Evolutionary conservation across 1,140 invertebrate species (phyloP), one percentile per base, ranked within the genome.

Genomic region (Diorhabda sublineata): DNA sequence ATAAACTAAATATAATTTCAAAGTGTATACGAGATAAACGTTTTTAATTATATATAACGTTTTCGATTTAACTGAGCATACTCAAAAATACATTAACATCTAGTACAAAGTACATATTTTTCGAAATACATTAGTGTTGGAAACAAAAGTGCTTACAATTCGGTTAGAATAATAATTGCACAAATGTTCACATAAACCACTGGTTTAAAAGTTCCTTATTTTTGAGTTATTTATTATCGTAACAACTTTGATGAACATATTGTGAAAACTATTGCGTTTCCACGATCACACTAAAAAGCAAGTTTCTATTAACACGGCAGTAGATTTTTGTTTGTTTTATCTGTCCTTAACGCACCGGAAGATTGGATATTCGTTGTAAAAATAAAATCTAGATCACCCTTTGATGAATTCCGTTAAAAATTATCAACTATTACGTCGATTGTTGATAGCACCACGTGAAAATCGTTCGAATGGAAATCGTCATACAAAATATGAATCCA

Each of bases 351-450:
- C 61, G 69, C 70, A 73, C 71, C 77, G 75, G 74, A 77, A 78
- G 76, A 76, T 76, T 66, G 76, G 74, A 74, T 73, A 77, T 80
- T 80, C 78, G 78, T 80, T 80, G 78, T 80, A 77, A 79, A 80
- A 80, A 79, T 78, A 80, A 80, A 80, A 79, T 78, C 69, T 78
- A 77, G 74, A 80, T 77, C 79, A 77, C 77, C 78, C 73, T 61
- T 69, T 45, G 58, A 67, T 52, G 42, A 69, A 63, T 72, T 69
- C 61, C 59, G 60, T 64, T 60, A 59, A 60, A 67, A 67, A 67
- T 42, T 42, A 67, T 58, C 57, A 71, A 71, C 64, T 67, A 61
- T 67, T 67, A 72, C 73, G 68, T 70, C 70, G 70, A 74, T 72
- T 68, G 67, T 67, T 26, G 26, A 26, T 26, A 26, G 26, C 26